phyloP scores from a whole-genome alignment of 1,140 invertebrate species.

The Leptoteleia sp. region DNA sequence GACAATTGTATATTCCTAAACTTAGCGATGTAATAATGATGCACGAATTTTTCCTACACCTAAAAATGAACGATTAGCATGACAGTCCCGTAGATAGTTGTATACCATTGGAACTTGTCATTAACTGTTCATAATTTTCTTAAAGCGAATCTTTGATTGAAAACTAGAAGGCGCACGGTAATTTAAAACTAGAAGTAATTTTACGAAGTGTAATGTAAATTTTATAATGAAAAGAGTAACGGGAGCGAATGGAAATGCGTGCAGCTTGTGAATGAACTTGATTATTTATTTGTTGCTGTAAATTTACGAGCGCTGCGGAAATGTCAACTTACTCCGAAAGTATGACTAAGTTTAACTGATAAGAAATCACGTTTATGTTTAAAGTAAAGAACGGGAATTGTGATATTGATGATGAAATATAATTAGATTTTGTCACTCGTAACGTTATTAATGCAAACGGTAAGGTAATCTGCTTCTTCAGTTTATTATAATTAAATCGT shows the following conservation, averaged over 20 bases:
- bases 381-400: too few relatives aligned
- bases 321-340: not conserved
- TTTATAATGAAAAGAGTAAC: conserved; percentile 33
- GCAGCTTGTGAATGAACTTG: conserved; percentile 31
- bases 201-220: conserved; percentile 51
- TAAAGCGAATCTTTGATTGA: conserved; percentile 46
- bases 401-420: too few relatives aligned
- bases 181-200: conserved; percentile 61
- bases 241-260: conserved; percentile 19
- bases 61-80: conserved; percentile 49
- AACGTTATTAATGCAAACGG: too few relatives aligned
- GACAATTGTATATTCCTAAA: conserved; percentile 59
- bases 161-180: conserved; percentile 59
- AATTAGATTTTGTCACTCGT: too few relatives aligned
- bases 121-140: conserved; percentile 58
- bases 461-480: too few relatives aligned
- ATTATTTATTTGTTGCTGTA: not conserved
- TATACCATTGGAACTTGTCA: conserved; percentile 42
- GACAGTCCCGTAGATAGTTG: conserved; percentile 52
- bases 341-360: not conserved
- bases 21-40: conserved; percentile 51
- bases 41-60: conserved; percentile 64
- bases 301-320: not conserved
- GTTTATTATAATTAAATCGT: too few relatives aligned
- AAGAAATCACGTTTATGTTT: too few relatives aligned